Evolutionary conservation across 2,797 vertebrate genomes (phyloP).

Genomic region (Neopelma chrysocephalum): DNA sequence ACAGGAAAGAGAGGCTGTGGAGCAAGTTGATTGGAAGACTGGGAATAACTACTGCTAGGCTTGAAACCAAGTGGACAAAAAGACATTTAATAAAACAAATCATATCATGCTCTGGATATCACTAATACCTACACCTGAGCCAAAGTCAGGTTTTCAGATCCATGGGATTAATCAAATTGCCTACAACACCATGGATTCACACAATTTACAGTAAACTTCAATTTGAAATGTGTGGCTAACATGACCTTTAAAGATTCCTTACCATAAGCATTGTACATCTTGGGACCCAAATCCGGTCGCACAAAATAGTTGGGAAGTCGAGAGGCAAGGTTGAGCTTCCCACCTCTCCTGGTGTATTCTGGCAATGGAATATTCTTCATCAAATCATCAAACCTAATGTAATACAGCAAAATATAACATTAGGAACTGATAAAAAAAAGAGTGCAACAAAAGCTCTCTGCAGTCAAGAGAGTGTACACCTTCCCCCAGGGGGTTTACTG

Average conservation of each 20-base stretch:
- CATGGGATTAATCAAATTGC: not conserved
- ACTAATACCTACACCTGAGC: not conserved
- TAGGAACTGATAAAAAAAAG: not conserved
- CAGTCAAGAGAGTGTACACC: not conserved
- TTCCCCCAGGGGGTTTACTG: not conserved
- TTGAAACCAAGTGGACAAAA: not conserved
- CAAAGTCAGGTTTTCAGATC: not conserved
- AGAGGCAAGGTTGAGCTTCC: slow-evolving; percentile 80
- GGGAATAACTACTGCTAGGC: not conserved
- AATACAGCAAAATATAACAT: not conserved
- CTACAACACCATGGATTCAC: not conserved
- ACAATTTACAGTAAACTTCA: not conserved
- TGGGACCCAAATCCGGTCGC: slow-evolving; percentile 79
- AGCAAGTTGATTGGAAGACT: not conserved
- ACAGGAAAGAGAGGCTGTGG: not conserved
- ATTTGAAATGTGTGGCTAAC: accelerated
- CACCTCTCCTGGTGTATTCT: slow-evolving; percentile 80
- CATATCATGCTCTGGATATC: not conserved
- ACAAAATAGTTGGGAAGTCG: slow-evolving; percentile 81
- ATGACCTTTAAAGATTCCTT: not conserved
- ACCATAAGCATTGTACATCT: slow-evolving; percentile 85
- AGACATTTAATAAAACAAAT: not conserved
- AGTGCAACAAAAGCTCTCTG: not conserved
- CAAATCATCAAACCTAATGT: slow-evolving; percentile 79
- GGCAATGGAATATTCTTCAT: slow-evolving; percentile 82